A percentile compares a stretch with the other conserved stretches of the same genome.
These are phyloP conservation scores for Triplophysa dalaica DNA, from an alignment of 2,113 vertebrate species.

Conservation along the genomic window DNA sequence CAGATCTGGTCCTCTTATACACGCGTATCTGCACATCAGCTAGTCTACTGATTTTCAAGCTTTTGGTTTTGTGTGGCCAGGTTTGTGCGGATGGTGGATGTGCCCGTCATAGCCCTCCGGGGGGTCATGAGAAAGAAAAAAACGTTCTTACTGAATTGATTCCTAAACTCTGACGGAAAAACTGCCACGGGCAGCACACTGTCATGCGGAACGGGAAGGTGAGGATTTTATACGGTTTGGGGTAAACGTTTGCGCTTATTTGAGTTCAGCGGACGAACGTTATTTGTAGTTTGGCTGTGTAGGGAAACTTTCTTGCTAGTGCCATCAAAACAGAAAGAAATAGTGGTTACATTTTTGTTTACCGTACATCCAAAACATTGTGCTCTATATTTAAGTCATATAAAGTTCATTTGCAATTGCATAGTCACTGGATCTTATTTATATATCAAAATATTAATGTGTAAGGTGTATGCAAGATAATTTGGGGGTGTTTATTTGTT, in stretches of 20 bases:
- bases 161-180: slow-evolving; percentile 44
- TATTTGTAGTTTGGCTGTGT: background rate
- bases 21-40: background rate
- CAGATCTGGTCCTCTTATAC: slow-evolving; percentile 18
- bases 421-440: too few relatives aligned
- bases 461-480: too few relatives aligned
- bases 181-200: slow-evolving; percentile 39
- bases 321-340: background rate
- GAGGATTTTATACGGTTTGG: slow-evolving; percentile 13
- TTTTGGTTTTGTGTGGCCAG: slow-evolving; percentile 26
- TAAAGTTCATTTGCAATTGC: too few relatives aligned
- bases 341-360: background rate
- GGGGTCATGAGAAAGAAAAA: slow-evolving; percentile 50
- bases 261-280: background rate
- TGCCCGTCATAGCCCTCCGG: slow-evolving; percentile 21
- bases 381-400: too few relatives aligned
- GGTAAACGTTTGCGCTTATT: background rate
- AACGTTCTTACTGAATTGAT: slow-evolving; percentile 54
- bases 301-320: background rate
- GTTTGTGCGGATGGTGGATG: slow-evolving; percentile 38
- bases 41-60: slow-evolving; percentile 18
- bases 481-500: too few relatives aligned
- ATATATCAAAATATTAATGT: too few relatives aligned
- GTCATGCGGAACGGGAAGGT: slow-evolving; percentile 27
- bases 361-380: background rate